A percentile compares a stretch with the other conserved stretches of the same genome.
These are phyloP conservation scores for Nemurella pictetii DNA, from an alignment of 2,888 invertebrate genomes.

Conservation along the genomic window DNA sequence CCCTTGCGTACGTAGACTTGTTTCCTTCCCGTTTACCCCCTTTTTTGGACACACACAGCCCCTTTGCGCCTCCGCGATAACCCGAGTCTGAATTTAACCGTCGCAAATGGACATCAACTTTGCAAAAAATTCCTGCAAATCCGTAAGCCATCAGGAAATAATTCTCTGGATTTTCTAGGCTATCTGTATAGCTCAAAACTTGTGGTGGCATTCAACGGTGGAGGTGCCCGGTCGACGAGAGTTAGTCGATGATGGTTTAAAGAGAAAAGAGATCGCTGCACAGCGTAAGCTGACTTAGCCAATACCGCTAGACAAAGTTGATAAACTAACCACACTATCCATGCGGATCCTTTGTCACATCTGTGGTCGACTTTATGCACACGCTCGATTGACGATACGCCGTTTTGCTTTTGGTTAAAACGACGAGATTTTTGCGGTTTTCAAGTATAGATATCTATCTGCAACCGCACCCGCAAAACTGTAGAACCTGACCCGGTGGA, in stretches of 20 bases:
- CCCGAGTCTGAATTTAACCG: not conserved
- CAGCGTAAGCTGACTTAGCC: not conserved
- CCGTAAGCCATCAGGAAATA: too few species aligned
- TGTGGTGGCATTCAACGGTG: too few species aligned
- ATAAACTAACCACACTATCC: not conserved
- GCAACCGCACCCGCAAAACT: not conserved
- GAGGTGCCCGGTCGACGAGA: not conserved
- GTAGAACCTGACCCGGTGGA: not conserved
- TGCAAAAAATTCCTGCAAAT: too few species aligned
- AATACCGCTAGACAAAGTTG: not conserved
- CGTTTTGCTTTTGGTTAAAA: not conserved
- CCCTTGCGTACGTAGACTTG: constrained; percentile 2
- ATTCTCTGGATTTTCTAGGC: too few species aligned
- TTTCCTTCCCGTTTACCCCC: constrained; percentile 11
- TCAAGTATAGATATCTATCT: not conserved
- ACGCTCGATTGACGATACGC: not conserved
- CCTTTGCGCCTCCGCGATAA: not conserved
- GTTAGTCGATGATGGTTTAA: not conserved
- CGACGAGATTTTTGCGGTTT: not conserved
- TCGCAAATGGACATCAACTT: not conserved
- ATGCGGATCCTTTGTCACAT: not conserved
- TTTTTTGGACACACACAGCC: not conserved
- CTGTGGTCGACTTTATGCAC: not conserved
- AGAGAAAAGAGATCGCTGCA: not conserved
- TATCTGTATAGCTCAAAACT: too few species aligned